Percentiles rank a stretch among this genome's conserved stretches.
Conservation (phyloP, 92 coral and sea anemone genomes). For the Chrysogorgia sp. region DNA sequence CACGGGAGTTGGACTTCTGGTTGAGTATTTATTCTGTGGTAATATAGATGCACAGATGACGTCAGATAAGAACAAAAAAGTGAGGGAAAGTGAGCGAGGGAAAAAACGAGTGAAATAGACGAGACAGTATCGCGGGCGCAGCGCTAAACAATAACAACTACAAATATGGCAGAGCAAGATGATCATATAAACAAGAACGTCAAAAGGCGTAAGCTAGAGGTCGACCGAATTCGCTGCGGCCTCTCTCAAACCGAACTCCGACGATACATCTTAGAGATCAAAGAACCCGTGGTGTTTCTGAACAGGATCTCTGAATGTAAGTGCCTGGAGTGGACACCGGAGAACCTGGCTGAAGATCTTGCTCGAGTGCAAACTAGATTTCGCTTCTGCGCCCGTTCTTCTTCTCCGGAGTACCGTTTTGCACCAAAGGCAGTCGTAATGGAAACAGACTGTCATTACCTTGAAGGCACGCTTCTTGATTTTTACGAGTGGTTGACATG, state of each 20-base stretch:
- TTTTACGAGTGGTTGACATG: slow-evolving; percentile 80
- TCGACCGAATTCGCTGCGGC: slow-evolving; percentile 22
- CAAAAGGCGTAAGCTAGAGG: slow-evolving; percentile 29
- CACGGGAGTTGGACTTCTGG: too few species aligned
- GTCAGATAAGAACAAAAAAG: too few species aligned
- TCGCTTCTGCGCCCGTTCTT: slow-evolving; percentile 68
- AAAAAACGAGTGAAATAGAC: too few species aligned
- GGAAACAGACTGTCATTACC: slow-evolving; percentile 87
- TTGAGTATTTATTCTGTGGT: too few species aligned
- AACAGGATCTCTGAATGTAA: slow-evolving; percentile 70
- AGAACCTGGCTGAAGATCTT: slow-evolving; percentile 68
- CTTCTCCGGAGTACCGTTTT: slow-evolving; percentile 43
- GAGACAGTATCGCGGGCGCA: too few species aligned
- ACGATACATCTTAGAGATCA: slow-evolving; percentile 35
- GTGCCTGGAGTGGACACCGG: slow-evolving; percentile 79
- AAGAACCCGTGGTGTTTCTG: slow-evolving; percentile 68
- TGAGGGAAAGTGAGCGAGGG: too few species aligned
- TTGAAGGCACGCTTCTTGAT: slow-evolving; percentile 71
- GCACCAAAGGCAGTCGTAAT: slow-evolving; percentile 58
- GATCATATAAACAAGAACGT: background rate
- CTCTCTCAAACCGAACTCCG: slow-evolving; percentile 32
- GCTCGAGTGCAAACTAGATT: slow-evolving; percentile 71
- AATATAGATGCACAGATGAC: too few species aligned
- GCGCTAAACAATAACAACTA: background rate
- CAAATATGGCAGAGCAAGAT: slow-evolving; percentile 18